A percentile compares a stretch with the other conserved stretches of the same genome.
These are phyloP conservation scores for Teleogryllus oceanicus DNA, from an alignment of 2,888 invertebrate genomes.

Conservation along the genomic window DNA sequence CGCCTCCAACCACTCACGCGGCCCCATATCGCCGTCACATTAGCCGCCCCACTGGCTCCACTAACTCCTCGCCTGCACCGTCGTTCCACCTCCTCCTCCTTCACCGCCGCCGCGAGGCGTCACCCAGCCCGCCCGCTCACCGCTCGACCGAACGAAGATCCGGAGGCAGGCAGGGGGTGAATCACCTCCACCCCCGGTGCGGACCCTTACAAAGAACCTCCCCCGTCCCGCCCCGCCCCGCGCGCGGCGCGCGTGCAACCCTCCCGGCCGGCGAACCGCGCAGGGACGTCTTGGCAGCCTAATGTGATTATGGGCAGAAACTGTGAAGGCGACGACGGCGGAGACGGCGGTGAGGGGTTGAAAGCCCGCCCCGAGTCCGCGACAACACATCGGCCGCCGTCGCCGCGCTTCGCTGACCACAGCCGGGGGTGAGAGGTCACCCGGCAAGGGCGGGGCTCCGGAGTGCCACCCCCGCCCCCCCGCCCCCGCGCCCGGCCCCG, in stretches of 20 bases:
- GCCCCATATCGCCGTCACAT: too few species aligned
- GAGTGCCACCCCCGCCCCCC: neutral
- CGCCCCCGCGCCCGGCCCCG: neutral
- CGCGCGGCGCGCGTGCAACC: neutral
- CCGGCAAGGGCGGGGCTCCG: neutral
- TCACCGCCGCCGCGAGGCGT: too few species aligned
- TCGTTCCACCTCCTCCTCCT: too few species aligned
- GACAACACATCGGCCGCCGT: neutral
- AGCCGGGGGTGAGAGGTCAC: constrained; percentile 18
- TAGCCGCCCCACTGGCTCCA: too few species aligned
- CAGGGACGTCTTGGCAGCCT: constrained; percentile 18
- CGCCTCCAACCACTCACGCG: too few species aligned
- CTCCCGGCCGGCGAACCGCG: neutral
- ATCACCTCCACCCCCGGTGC: neutral
- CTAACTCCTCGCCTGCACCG: too few species aligned
- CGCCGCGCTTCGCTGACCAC: constrained; percentile 3
- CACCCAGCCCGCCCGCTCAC: too few species aligned
- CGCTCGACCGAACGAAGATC: too few species aligned
- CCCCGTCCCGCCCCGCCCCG: neutral
- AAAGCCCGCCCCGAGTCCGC: neutral
- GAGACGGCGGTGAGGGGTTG: neutral
- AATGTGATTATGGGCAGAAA: constrained; percentile 18
- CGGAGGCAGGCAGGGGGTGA: neutral
- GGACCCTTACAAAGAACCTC: neutral
- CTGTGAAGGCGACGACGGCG: neutral